Evolutionary conservation across 1,140 invertebrate species (phyloP).

Genomic region (Drosophila quadrilineata): DNA sequence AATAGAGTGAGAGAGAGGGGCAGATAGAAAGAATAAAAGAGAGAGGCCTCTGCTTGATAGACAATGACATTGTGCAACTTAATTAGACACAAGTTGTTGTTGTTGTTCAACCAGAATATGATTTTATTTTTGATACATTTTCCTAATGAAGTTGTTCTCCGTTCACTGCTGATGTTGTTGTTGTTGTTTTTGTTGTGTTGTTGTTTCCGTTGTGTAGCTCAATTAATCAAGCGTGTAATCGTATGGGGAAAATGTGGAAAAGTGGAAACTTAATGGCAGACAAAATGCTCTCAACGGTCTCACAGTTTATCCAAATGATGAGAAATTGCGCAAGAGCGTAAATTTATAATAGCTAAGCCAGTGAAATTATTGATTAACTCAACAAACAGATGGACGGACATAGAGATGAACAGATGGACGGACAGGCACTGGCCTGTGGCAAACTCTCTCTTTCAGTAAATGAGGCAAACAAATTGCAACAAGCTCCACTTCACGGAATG

Average conservation of each 20-base stretch:
- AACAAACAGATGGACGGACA: no score
- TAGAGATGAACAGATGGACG: no score
- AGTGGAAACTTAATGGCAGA: slow-evolving; percentile 64
- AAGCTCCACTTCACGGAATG: slow-evolving; percentile 61
- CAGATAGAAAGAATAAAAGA: no score
- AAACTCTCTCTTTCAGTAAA: slow-evolving; percentile 67
- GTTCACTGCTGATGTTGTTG: background rate
- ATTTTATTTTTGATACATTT: slow-evolving; percentile 31
- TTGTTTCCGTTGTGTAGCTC: no score
- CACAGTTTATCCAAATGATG: slow-evolving; percentile 38
- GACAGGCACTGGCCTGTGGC: slow-evolving; percentile 31
- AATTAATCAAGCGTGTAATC: slow-evolving; percentile 73
- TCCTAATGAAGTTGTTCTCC: slow-evolving; percentile 65
- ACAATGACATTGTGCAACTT: slow-evolving; percentile 75
- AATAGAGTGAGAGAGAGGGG: no score
- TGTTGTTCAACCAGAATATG: slow-evolving; percentile 48
- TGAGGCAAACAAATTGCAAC: slow-evolving; percentile 54
- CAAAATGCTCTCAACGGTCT: slow-evolving; percentile 41
- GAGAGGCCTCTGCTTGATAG: slow-evolving; percentile 5
- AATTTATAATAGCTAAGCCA: slow-evolving; percentile 26
- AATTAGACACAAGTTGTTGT: slow-evolving; percentile 70
- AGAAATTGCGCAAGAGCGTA: slow-evolving; percentile 47
- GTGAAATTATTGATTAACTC: slow-evolving; percentile 38
- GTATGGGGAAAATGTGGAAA: slow-evolving; percentile 37
- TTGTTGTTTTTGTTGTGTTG: no score